Conservation (phyloP, 2,797 vertebrate genomes). For the Myiotriccus ornatus region DNA sequence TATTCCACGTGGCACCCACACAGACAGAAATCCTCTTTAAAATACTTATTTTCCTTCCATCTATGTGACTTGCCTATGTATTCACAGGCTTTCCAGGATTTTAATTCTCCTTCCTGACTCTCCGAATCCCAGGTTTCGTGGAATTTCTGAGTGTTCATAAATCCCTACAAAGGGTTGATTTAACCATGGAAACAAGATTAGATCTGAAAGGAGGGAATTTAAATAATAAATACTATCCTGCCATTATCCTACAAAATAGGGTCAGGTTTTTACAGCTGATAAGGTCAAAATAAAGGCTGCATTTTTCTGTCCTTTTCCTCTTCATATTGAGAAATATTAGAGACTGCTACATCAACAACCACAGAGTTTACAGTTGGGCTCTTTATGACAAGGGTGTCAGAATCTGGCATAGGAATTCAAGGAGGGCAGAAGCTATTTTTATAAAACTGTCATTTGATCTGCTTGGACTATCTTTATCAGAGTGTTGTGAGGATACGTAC, state of each 20-base stretch:
- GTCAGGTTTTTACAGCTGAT: background rate
- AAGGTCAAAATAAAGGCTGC: background rate
- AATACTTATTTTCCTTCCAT: background rate
- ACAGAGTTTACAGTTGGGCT: background rate
- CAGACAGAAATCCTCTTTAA: background rate
- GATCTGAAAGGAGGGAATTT: background rate
- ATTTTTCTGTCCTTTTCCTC: background rate
- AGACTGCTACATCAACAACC: background rate
- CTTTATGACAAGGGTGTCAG: background rate
- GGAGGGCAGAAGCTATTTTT: slow-evolving; percentile 26
- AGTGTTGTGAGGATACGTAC: background rate
- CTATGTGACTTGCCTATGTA: background rate
- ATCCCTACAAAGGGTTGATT: background rate
- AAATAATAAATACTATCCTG: background rate
- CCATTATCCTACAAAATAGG: background rate
- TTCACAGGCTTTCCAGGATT: slow-evolving; percentile 12
- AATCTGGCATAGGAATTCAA: slow-evolving; percentile 1
- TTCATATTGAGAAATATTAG: background rate
- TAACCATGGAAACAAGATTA: background rate
- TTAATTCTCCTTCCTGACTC: background rate
- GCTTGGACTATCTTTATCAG: slow-evolving; percentile 18
- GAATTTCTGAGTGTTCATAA: background rate
- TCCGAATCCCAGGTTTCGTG: background rate
- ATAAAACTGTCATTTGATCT: background rate
- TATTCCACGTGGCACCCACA: background rate